phyloP scores from a whole-genome alignment of 2,797 vertebrate species.

The Gouania willdenowi region DNA sequence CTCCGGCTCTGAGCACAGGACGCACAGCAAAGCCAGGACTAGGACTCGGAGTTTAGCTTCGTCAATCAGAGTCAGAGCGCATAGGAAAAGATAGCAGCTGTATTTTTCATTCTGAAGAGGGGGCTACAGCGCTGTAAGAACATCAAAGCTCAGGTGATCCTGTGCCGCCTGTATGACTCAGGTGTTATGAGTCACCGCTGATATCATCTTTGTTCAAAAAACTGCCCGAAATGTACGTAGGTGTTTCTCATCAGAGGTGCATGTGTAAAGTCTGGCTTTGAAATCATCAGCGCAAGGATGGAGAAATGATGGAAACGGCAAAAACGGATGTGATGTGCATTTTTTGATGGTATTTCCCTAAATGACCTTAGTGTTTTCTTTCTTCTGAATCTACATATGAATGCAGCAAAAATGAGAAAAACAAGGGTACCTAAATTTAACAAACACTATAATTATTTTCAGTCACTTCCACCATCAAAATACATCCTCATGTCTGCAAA shows the following conservation, averaged over 20 bases:
- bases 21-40: constrained; percentile 59
- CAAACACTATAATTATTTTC: no score
- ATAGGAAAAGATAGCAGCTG: constrained; percentile 39
- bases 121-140: constrained; percentile 43
- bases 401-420: no score
- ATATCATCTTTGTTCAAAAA: constrained; percentile 53
- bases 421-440: no score
- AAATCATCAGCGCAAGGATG: constrained; percentile 18
- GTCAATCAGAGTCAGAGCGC: constrained; percentile 53
- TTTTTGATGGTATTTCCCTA: no score
- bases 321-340: no score
- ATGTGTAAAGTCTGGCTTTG: constrained; percentile 22
- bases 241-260: constrained; percentile 22
- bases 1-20: constrained; percentile 46
- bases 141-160: constrained; percentile 28
- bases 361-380: no score
- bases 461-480: no score
- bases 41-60: constrained; percentile 56
- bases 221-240: constrained; percentile 9
- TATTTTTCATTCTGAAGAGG: constrained; percentile 28
- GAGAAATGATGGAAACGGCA: no score
- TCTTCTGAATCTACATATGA: no score
- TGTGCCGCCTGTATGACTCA: constrained; percentile 32
- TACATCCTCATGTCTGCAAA: no score
- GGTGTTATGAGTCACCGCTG: constrained; percentile 55